Evolutionary conservation across 2,113 vertebrate genomes (phyloP), one percentile per base, ranked within the genome.

Genomic region (Brachypodius melanocephalos): DNA sequence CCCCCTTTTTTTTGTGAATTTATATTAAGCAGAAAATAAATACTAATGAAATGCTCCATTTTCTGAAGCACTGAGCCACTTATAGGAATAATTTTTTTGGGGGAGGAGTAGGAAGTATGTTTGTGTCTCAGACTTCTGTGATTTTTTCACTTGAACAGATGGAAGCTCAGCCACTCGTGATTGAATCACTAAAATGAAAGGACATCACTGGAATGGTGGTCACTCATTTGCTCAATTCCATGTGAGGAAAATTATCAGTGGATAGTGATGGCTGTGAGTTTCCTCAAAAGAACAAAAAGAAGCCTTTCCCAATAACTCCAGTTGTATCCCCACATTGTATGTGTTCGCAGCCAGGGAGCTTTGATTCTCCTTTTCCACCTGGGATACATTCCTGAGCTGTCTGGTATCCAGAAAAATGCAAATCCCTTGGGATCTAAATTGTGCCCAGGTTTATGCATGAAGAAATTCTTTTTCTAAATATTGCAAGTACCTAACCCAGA

Each of bases 111-210:
- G 81, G 57, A 94, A 78, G 46, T 20, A 31, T 82, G 32, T 83
- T 96, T 85, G n/a, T 68, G 28, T 88, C 81, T 89, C 48, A 89
- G 52, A 66, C 10, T 85, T 66, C 86, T 88, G 84, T 83, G 38
- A 65, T 82, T 87, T 46, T 75, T 59, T 86, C 31, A 8, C 86
- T 85, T 40, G 84, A 89, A 66, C 80, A 85, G 96, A 86, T 52
- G 59, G 76, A 93, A 96, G 57, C 59, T 91, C 61, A 95, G n/a
- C 78, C 54, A 72, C 45, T 74, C 71, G 40, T 93, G 71, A 89
- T 67, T 94, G 96, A 88, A 67, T 74, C 51, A 58, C n/a, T 79
- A 42, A 69, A 92, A 82, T 61, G 43, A 73, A 78, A 3, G 63
- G 71, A 68, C 87, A 69, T 49, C 55, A 57, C 18, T 63, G 82